Percentiles rank a stretch among this genome's conserved stretches.
phyloP scores from a whole-genome alignment of 2,797 vertebrate genomes.

The Vespertilio murinus region DNA sequence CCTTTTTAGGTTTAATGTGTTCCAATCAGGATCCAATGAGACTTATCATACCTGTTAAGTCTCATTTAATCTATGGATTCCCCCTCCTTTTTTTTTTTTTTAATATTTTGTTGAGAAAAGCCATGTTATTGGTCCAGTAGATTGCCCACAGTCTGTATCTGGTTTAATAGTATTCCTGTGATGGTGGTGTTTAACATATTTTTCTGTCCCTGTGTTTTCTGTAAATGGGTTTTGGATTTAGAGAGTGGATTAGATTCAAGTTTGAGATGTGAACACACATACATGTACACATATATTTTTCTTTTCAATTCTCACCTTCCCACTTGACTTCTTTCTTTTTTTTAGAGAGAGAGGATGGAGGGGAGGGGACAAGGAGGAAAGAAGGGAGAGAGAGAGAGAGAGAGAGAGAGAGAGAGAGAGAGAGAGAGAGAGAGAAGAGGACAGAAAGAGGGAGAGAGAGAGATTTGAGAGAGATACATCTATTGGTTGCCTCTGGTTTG shows the following conservation, averaged over 20 bases:
- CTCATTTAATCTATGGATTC: not conserved
- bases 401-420: too few species aligned
- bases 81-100: not conserved
- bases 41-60: not conserved
- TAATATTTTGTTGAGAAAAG: slow-evolving; percentile 3
- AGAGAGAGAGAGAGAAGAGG: too few species aligned
- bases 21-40: not conserved
- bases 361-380: too few species aligned
- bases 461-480: too few species aligned
- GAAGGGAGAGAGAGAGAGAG: too few species aligned
- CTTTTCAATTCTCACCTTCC: too few species aligned
- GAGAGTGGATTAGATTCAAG: not conserved
- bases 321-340: too few species aligned
- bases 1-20: slow-evolving; percentile 9
- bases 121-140: not conserved
- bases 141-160: not conserved
- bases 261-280: not conserved
- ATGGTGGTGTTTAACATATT: not conserved
- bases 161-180: not conserved
- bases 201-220: not conserved
- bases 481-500: too few species aligned
- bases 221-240: not conserved
- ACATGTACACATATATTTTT: too few species aligned
- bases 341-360: too few species aligned
- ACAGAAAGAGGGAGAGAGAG: too few species aligned